These are phyloP conservation scores for Palythoa grandis DNA, from an alignment of 92 coral and sea anemone genomes.

Conservation along the genomic window DNA sequence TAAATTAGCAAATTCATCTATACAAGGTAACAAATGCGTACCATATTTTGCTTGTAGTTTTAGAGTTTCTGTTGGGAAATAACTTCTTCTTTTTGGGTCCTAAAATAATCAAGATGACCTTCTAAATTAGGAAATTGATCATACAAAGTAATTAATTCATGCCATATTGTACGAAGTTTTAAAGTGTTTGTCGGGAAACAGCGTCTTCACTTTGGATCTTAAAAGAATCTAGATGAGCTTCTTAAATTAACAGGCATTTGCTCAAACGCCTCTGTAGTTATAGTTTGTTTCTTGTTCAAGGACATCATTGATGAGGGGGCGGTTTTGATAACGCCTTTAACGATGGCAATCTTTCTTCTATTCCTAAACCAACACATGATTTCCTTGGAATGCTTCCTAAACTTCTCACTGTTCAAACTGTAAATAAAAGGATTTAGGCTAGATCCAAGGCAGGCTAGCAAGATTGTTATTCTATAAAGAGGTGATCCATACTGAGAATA, in stretches of 20 bases:
- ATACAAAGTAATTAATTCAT: not conserved
- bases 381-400: constrained; percentile 47
- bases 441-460: constrained; percentile 57
- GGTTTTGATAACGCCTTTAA: not conserved
- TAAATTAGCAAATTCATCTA: too few relatives aligned
- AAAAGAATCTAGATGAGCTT: constrained; percentile 22
- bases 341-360: not conserved
- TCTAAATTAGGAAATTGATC: too few relatives aligned
- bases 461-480: constrained; percentile 44
- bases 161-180: not conserved
- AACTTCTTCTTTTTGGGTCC: too few relatives aligned
- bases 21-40: not conserved
- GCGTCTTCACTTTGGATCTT: not conserved
- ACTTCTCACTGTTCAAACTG: constrained; percentile 59
- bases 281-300: not conserved
- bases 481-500: constrained; percentile 50
- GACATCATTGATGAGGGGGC: not conserved
- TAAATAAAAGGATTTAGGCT: constrained; percentile 62
- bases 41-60: not conserved
- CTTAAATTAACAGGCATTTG: not conserved
- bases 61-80: too few relatives aligned
- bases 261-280: not conserved
- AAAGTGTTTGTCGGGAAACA: too few relatives aligned
- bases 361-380: constrained; percentile 30
- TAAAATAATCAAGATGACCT: too few relatives aligned